Evolutionary conservation across 2,113 vertebrate genomes (phyloP), one percentile per base, ranked within the genome.

Genomic region (Nerophis ophidion): DNA sequence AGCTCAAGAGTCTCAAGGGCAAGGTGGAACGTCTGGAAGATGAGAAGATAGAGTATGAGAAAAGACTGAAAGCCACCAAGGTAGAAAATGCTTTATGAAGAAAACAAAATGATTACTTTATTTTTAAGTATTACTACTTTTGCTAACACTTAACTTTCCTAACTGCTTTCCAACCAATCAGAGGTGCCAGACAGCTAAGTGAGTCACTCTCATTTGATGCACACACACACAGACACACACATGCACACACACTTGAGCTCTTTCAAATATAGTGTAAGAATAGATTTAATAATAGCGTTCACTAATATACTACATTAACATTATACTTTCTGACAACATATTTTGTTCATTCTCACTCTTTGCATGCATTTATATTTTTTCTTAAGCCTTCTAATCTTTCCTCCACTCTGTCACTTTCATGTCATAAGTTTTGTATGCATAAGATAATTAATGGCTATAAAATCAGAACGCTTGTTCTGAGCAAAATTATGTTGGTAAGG

Each of bases 11-110:
- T 48, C 91, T 99, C 38, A 97, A 92, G 84, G 93, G 92, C 63
- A 95, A 94, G 87, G 94, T 99, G 48, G 93, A 96, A 61, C 88
- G 95, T 63, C 78, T 99, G 74, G 95, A 99, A 84, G 94, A 92
- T n/a, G 94, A 98, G 83, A 93, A 96, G 72, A 85, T 86, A 45
- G 93, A 95, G 48, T 98, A 95, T 0, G 95, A 98, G 64, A 92
- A 91, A 90, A 93, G 93, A 80, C 88, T 99, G 71, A 94, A 96
- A 76, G 91, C 92, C 59, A 96, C 93, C 12, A 95, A 96, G 92
- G 97, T 98, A 92, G 26, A 26, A 26, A 26, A 26, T 26, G 26
- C 26, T 26, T 3, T 26, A 26, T 26, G 26, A 26, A 26, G 26
- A 26, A 26, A 26, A 26, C 26, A 26, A 26, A 26, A 3, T 26